phyloP scores from a whole-genome alignment of 2,888 invertebrate species.

The Drosophila fulvimacula region DNA sequence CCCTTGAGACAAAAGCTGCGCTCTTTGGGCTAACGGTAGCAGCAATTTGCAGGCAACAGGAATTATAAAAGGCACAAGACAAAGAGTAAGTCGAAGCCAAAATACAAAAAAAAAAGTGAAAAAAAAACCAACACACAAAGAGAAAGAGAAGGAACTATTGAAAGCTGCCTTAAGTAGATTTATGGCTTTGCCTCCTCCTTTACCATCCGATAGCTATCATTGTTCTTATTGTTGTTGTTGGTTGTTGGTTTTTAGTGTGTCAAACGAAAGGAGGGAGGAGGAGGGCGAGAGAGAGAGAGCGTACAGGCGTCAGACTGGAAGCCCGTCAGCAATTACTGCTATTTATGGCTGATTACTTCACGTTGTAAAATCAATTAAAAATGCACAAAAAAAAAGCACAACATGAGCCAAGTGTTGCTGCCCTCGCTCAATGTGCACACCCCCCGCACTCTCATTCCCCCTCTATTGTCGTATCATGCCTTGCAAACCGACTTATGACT shows the following conservation, averaged over 20 bases:
- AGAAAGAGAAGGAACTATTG: conserved; percentile 54
- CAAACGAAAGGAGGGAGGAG: conserved; percentile 48
- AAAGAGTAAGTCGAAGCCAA: conserved; percentile 42
- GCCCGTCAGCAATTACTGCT: conserved; percentile 72
- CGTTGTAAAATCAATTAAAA: conserved; percentile 79
- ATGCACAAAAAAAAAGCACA: conserved; percentile 67
- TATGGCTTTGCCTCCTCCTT: conserved; percentile 59
- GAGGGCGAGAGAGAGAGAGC: neutral
- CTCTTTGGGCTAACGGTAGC: conserved; percentile 46
- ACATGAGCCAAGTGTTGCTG: conserved; percentile 46
- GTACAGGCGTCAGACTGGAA: conserved; percentile 29
- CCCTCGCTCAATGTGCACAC: neutral
- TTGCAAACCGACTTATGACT: conserved; percentile 58
- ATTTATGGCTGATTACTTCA: conserved; percentile 78
- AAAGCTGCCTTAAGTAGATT: conserved; percentile 77
- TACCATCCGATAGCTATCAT: conserved; percentile 27
- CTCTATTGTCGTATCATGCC: neutral
- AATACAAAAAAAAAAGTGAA: conserved; percentile 15
- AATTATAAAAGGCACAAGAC: conserved; percentile 50
- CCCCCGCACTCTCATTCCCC: neutral
- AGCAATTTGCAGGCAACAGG: conserved; percentile 50
- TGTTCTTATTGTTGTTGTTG: conserved; percentile 37
- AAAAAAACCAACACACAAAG: conserved; percentile 11
- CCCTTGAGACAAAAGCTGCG: conserved; percentile 26
- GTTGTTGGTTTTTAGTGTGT: conserved; percentile 59